Percentiles rank a stretch among this genome's conserved stretches.
Evolutionary conservation across 2,888 invertebrate genomes (phyloP).

Genomic region (Lasius platythorax): DNA sequence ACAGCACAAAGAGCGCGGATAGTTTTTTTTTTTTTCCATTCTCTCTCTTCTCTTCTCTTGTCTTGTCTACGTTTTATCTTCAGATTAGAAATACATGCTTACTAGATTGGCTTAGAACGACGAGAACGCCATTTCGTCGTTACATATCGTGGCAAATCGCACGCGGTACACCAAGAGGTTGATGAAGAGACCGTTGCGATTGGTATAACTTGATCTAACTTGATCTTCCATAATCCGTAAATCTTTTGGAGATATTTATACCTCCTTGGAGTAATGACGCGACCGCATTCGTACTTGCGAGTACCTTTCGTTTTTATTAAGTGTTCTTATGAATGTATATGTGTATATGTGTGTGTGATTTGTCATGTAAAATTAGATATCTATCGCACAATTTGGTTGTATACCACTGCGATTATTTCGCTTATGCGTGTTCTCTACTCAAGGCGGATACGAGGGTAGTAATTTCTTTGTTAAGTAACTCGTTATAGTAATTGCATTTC

Average conservation of each 20-base stretch:
- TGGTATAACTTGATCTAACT: conserved; percentile 44
- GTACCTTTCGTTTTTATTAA: conserved; percentile 41
- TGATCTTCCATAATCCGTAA: conserved; percentile 57
- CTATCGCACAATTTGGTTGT: conserved; percentile 74
- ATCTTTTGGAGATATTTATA: conserved; percentile 24
- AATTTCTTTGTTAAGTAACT: conserved; percentile 71
- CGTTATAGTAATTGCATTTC: conserved; percentile 69
- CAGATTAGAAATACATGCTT: conserved; percentile 47
- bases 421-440: conserved; percentile 61
- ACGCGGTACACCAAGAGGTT: conserved; percentile 48
- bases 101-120: conserved; percentile 50
- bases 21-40: conserved; percentile 41
- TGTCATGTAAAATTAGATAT: conserved; percentile 71
- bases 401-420: conserved; percentile 59
- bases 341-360: conserved; percentile 44
- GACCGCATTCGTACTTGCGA: conserved; percentile 58
- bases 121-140: conserved; percentile 47
- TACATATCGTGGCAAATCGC: conserved; percentile 61
- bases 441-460: conserved; percentile 61
- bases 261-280: conserved; percentile 58
- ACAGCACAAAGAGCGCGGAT: conserved; percentile 29
- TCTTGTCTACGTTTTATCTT: conserved; percentile 22
- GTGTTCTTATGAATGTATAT: conserved; percentile 31
- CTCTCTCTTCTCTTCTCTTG: conserved; percentile 21
- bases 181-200: conserved; percentile 54